Conservation (phyloP, 2,888 invertebrate species). For the Morpho achilles region DNA sequence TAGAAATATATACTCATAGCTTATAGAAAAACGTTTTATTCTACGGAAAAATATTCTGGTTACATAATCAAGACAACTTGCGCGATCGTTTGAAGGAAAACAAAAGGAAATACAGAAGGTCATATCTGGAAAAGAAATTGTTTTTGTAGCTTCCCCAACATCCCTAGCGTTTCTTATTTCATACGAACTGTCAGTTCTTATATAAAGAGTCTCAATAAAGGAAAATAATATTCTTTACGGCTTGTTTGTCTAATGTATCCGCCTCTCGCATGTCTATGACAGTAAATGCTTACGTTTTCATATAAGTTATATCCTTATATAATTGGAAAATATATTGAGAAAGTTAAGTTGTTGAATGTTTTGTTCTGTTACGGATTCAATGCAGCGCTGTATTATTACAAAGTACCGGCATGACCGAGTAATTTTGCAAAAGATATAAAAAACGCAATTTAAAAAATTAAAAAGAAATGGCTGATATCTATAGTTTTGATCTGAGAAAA, state of each 20-base stretch:
- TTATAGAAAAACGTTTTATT: neutral
- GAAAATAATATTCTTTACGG: constrained; percentile 28
- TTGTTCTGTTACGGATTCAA: too few relatives aligned
- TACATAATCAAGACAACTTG: constrained; percentile 10
- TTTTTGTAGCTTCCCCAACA: constrained; percentile 36
- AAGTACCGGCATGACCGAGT: too few relatives aligned
- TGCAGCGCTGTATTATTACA: too few relatives aligned
- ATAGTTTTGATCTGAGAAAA: too few relatives aligned
- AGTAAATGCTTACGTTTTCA: neutral
- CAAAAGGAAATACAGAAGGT: constrained; percentile 36
- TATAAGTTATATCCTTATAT: too few relatives aligned
- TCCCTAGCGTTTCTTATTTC: constrained; percentile 31
- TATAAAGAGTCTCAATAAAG: constrained; percentile 30
- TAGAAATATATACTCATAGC: neutral
- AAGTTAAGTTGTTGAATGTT: too few relatives aligned
- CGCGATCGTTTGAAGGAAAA: constrained; percentile 19
- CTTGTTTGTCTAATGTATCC: constrained; percentile 23
- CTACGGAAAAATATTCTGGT: constrained; percentile 1
- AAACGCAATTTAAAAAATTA: too few relatives aligned
- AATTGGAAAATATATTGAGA: too few relatives aligned
- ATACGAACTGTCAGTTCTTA: constrained; percentile 29
- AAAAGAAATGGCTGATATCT: too few relatives aligned
- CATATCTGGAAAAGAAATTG: constrained; percentile 42
- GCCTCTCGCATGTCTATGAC: constrained; percentile 4
- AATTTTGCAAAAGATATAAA: too few relatives aligned